phyloP scores from a whole-genome alignment of 2,888 invertebrate species.

The Diachrysia chrysitis region DNA sequence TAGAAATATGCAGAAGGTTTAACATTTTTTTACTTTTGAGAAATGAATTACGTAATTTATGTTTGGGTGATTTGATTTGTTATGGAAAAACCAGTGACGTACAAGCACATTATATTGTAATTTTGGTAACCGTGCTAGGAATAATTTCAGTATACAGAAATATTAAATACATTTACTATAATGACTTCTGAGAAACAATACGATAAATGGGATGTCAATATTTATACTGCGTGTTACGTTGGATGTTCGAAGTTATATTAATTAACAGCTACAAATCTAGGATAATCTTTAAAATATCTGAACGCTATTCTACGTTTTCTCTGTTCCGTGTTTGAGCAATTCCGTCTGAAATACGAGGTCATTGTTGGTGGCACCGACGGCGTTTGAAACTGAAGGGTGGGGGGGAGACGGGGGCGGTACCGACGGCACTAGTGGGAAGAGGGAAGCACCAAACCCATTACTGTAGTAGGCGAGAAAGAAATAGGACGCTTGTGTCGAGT shows the following conservation, averaged over 20 bases:
- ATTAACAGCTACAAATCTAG: constrained; percentile 10
- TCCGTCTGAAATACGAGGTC: constrained; percentile 89
- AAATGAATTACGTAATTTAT: no score
- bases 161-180: neutral
- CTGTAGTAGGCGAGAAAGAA: constrained; percentile 86
- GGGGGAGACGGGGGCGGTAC: constrained; percentile 68
- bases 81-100: no score
- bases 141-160: neutral
- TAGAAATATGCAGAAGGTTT: constrained; percentile 10
- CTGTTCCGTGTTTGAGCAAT: constrained; percentile 88
- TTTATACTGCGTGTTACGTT: neutral
- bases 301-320: constrained; percentile 83
- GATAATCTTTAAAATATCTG: constrained; percentile 67
- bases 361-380: constrained; percentile 88
- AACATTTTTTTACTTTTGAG: neutral
- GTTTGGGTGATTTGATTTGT: no score
- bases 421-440: constrained; percentile 68
- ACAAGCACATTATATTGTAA: no score
- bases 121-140: neutral
- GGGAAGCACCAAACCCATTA: constrained; percentile 82
- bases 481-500: constrained; percentile 84
- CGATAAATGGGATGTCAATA: neutral
- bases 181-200: neutral
- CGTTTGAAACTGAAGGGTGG: constrained; percentile 77
- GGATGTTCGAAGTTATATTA: neutral